phyloP scores from a whole-genome alignment of 1,140 invertebrate species.

The Olivierus martensii region DNA sequence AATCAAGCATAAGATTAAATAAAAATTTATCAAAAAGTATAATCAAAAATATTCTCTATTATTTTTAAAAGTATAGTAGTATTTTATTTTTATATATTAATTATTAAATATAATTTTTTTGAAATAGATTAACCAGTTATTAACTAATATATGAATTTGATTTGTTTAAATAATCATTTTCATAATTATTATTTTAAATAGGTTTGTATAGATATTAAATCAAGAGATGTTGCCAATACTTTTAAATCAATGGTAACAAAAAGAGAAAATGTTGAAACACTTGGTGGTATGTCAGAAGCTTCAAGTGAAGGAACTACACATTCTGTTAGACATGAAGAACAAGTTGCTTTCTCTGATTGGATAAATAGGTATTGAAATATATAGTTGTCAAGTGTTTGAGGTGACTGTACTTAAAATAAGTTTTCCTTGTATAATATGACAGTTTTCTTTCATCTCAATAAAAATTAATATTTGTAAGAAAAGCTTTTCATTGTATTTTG shows the following conservation, averaged over 20 bases:
- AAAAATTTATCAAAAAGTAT: too few relatives aligned
- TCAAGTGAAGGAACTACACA: conserved; percentile 88
- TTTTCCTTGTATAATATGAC: not conserved
- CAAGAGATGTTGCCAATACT: conserved; percentile 72
- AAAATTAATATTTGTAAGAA: too few relatives aligned
- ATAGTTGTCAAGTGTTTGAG: not conserved
- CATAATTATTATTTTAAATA: conserved; percentile 32
- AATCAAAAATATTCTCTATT: too few relatives aligned
- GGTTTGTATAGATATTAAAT: conserved; percentile 73
- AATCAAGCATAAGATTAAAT: too few relatives aligned
- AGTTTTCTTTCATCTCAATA: not conserved
- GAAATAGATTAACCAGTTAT: too few relatives aligned
- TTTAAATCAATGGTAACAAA: conserved; percentile 88
- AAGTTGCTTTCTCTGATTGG: conserved; percentile 97
- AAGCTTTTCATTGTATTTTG: too few relatives aligned
- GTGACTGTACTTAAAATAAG: not conserved
- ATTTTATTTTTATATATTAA: too few relatives aligned
- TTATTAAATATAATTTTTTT: too few relatives aligned
- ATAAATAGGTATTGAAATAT: conserved; percentile 56
- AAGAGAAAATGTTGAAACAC: conserved; percentile 80
- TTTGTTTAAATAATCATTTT: too few relatives aligned
- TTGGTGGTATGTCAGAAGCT: conserved; percentile 87
- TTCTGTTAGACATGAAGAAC: conserved; percentile 86
- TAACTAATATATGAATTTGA: too few relatives aligned
- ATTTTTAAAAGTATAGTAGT: too few relatives aligned